Evolutionary conservation across 2,113 vertebrate species (phyloP).

Genomic region (Pteropus alecto): DNA sequence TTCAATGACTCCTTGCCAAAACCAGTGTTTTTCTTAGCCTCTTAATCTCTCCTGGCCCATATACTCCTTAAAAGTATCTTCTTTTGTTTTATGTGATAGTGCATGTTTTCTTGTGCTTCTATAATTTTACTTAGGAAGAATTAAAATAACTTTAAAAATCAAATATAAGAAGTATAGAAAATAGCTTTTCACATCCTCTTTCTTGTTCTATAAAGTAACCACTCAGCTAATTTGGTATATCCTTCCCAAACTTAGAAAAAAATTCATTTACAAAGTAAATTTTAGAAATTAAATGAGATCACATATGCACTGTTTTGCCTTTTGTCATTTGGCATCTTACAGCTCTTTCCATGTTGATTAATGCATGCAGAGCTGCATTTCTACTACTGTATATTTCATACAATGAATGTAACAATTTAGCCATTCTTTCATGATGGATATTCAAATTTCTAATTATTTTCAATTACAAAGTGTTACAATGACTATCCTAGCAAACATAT

Average conservation of each 20-base stretch:
- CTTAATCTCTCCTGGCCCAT: not conserved
- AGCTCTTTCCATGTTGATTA: not conserved
- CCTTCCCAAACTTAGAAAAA: conserved; percentile 1
- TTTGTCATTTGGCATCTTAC: not conserved
- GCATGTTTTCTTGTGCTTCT: not conserved
- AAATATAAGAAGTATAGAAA: not conserved
- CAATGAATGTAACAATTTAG: not conserved
- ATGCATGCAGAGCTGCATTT: not conserved
- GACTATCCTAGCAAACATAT: not conserved
- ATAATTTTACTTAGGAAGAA: not conserved
- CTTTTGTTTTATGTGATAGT: not conserved
- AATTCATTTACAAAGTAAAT: not conserved
- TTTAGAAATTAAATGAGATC: not conserved
- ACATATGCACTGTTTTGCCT: not conserved
- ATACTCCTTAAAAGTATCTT: not conserved
- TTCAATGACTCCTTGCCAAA: not conserved
- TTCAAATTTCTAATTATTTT: conserved; percentile 10
- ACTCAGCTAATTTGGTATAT: not conserved
- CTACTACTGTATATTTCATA: not conserved
- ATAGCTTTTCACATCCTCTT: not conserved
- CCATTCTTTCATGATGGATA: not conserved
- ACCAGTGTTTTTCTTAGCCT: conserved; percentile 3
- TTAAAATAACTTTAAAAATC: not conserved
- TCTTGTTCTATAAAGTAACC: not conserved
- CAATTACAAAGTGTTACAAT: not conserved